Evolutionary conservation across 2,888 invertebrate genomes (phyloP).

Genomic region (Lathronympha strigana): DNA sequence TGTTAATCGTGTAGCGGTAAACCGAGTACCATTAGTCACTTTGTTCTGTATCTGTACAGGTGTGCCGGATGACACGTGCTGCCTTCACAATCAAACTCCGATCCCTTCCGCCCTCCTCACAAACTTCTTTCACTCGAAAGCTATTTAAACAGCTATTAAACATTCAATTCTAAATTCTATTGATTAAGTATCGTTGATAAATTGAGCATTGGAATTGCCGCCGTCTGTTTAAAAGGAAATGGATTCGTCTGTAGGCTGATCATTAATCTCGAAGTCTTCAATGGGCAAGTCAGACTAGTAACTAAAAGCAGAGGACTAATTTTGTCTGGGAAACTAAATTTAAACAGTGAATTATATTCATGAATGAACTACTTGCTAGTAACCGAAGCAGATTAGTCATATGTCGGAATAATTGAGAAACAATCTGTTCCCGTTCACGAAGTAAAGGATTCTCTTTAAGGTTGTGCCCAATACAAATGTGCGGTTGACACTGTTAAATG

Average conservation of each 20-base stretch:
- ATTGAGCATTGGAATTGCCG: constrained; percentile 60
- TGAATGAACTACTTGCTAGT: constrained; percentile 39
- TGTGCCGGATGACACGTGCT: constrained; percentile 69
- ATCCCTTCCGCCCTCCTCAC: constrained; percentile 63
- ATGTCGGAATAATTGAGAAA: constrained; percentile 46
- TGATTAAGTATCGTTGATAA: constrained; percentile 58
- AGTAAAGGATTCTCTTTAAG: constrained; percentile 45
- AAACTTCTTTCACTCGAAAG: constrained; percentile 44
- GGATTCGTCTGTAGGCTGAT: constrained; percentile 51
- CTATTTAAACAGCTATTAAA: constrained; percentile 42
- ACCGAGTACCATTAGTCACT: constrained; percentile 50
- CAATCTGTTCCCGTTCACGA: constrained; percentile 45
- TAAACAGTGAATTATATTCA: constrained; percentile 37
- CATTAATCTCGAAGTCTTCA: constrained; percentile 64
- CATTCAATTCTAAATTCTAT: constrained; percentile 39
- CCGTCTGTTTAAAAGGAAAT: constrained; percentile 57
- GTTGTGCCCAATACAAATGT: constrained; percentile 71
- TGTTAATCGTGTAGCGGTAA: constrained; percentile 49
- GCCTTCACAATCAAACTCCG: constrained; percentile 51
- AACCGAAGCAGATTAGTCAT: constrained; percentile 39
- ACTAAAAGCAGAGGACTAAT: constrained; percentile 41
- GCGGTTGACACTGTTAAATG: constrained; percentile 82
- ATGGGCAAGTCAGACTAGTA: constrained; percentile 42
- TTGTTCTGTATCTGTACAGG: constrained; percentile 59
- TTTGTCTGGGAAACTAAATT: constrained; percentile 31